Evolutionary conservation across 2,888 invertebrate genomes (phyloP).

Genomic region (Patella pellucida): DNA sequence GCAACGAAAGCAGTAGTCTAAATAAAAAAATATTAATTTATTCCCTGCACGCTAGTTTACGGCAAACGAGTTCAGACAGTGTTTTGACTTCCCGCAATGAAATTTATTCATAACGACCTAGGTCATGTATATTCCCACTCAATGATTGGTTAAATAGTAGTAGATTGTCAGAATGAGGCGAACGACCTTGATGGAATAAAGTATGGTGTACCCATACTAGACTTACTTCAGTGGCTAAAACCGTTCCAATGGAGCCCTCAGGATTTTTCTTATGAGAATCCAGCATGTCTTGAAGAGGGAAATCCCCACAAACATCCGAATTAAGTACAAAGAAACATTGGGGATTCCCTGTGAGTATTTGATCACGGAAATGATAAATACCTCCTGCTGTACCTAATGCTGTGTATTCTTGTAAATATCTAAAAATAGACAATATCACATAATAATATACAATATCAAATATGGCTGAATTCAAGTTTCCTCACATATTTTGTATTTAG

Average conservation of each 20-base stretch:
- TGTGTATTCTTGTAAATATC: conserved; percentile 95
- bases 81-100: too few species aligned
- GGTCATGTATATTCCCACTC: too few species aligned
- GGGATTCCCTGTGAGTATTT: conserved; percentile 88
- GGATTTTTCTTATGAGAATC: conserved; percentile 61
- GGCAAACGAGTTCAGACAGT: too few species aligned
- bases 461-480: not conserved
- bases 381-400: conserved; percentile 97
- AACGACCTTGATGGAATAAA: too few species aligned
- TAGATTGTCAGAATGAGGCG: too few species aligned
- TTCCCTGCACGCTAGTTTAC: too few species aligned
- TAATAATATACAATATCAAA: not conserved
- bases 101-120: too few species aligned
- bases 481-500: too few species aligned
- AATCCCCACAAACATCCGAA: conserved; percentile 97
- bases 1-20: too few species aligned
- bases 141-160: too few species aligned
- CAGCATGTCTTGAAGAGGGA: conserved; percentile 86
- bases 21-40: too few species aligned
- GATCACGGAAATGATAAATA: conserved; percentile 96
- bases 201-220: not conserved
- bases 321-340: conserved; percentile 94
- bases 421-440: conserved; percentile 60
- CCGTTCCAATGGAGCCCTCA: conserved; percentile 76
- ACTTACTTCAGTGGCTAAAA: conserved; percentile 81